Evolutionary conservation across 2,888 invertebrate species (phyloP).

Genomic region (Synanthedon tipuliformis): DNA sequence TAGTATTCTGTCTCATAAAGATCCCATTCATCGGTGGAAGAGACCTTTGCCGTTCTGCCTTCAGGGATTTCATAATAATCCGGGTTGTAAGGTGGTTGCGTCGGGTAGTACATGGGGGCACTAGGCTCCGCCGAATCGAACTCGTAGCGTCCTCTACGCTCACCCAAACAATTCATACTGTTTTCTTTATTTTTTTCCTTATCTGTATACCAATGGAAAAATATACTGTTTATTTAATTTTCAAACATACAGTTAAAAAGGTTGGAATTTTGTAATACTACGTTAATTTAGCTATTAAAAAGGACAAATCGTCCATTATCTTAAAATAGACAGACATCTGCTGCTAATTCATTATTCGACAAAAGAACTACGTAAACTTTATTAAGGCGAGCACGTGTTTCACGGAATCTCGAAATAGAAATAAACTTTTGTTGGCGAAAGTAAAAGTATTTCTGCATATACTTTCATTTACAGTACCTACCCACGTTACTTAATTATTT

Average conservation of each 20-base stretch:
- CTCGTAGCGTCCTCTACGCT: conserved; percentile 28
- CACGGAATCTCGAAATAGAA: not conserved
- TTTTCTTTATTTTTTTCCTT: conserved; percentile 9
- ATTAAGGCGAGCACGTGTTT: not conserved
- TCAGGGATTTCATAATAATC: conserved; percentile 34
- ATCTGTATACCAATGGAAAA: too few species aligned
- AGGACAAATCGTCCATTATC: conserved; percentile 31
- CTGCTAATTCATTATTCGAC: conserved; percentile 18
- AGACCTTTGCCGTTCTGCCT: conserved; percentile 16
- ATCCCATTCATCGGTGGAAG: conserved; percentile 20
- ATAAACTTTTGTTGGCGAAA: too few species aligned
- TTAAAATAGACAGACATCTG: conserved; percentile 64
- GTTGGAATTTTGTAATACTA: too few species aligned
- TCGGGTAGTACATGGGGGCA: conserved; percentile 39
- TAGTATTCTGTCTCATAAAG: conserved; percentile 23
- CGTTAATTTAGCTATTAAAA: too few species aligned
- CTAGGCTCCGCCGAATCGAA: conserved; percentile 32
- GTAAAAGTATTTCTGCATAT: too few species aligned
- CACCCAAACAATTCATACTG: conserved; percentile 52
- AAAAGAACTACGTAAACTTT: not conserved
- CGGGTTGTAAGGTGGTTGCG: conserved; percentile 55
- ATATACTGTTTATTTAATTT: too few species aligned
- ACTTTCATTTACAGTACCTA: too few species aligned
- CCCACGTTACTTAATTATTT: too few species aligned
- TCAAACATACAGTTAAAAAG: too few species aligned